Evolutionary conservation across 2,888 invertebrate species (phyloP).

Genomic region (Steinernema hermaphroditum): DNA sequence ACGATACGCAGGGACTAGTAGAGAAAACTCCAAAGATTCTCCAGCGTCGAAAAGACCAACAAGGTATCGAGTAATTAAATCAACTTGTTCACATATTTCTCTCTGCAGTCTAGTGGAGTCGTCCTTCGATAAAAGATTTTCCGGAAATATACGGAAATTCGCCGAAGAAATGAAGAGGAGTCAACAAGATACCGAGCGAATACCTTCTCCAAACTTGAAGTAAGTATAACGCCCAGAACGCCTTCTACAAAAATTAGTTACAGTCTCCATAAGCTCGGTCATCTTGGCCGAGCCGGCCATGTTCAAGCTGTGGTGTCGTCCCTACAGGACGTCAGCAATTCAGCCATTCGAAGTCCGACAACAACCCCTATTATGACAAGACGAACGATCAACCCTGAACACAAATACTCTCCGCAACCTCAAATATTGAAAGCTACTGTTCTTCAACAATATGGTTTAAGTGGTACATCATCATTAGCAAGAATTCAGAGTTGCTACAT

Average conservation of each 20-base stretch:
- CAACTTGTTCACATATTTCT: neutral
- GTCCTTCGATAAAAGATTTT: conserved; percentile 30
- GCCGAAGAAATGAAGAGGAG: conserved; percentile 35
- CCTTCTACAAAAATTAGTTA: neutral
- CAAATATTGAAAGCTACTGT: neutral
- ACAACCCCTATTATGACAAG: conserved; percentile 43
- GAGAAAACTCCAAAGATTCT: neutral
- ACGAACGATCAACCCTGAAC: neutral
- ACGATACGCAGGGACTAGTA: neutral
- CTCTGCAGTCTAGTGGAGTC: conserved; percentile 31
- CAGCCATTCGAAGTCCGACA: conserved; percentile 39
- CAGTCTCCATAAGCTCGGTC: neutral
- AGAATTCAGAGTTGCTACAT: too few species aligned
- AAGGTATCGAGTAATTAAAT: neutral
- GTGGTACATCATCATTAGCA: too few species aligned
- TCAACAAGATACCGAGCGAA: conserved; percentile 27
- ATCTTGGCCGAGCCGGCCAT: neutral
- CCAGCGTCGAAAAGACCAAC: neutral
- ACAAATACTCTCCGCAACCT: neutral
- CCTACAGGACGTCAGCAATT: conserved; percentile 43
- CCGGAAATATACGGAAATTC: conserved; percentile 34
- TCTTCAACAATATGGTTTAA: too few species aligned
- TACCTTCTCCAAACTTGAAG: conserved; percentile 31
- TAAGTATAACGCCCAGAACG: too few species aligned
- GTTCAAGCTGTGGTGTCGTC: conserved; percentile 40